Percentiles rank a stretch among this genome's conserved stretches.
Evolutionary conservation across 2,113 vertebrate genomes (phyloP).

Genomic region (Stomatorhinus ivindoensis): DNA sequence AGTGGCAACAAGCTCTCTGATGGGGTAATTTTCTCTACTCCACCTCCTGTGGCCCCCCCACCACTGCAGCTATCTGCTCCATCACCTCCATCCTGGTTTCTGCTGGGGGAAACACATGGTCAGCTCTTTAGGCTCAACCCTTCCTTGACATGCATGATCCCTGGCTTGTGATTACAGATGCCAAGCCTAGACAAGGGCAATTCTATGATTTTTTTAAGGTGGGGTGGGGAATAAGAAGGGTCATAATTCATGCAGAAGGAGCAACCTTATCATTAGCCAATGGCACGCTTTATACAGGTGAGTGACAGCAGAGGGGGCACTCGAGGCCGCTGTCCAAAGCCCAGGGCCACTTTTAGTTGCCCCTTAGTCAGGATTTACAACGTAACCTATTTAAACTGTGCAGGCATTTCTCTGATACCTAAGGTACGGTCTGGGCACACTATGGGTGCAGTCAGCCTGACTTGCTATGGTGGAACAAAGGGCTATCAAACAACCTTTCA

Average conservation of each 20-base stretch:
- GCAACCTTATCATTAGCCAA: neutral
- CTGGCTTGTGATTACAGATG: neutral
- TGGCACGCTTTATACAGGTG: neutral
- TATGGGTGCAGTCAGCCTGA: neutral
- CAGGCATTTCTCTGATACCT: neutral
- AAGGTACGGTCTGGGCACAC: neutral
- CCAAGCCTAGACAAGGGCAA: neutral
- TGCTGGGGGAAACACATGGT: neutral
- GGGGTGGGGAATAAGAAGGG: neutral
- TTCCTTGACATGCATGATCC: neutral
- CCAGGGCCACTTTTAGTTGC: neutral
- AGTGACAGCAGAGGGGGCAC: neutral
- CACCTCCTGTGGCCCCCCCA: neutral
- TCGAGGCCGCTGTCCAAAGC: neutral
- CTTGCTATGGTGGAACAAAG: neutral
- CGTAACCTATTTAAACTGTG: neutral
- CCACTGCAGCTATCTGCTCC: neutral
- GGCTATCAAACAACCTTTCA: neutral
- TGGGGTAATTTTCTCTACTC: neutral
- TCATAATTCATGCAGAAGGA: neutral
- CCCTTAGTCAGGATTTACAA: neutral
- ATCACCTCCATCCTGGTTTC: neutral
- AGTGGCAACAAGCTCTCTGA: neutral
- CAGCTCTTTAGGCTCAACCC: neutral
- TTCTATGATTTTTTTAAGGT: neutral